Evolutionary conservation across 2,888 invertebrate genomes (phyloP).

Genomic region (Drosophila fungiperda): DNA sequence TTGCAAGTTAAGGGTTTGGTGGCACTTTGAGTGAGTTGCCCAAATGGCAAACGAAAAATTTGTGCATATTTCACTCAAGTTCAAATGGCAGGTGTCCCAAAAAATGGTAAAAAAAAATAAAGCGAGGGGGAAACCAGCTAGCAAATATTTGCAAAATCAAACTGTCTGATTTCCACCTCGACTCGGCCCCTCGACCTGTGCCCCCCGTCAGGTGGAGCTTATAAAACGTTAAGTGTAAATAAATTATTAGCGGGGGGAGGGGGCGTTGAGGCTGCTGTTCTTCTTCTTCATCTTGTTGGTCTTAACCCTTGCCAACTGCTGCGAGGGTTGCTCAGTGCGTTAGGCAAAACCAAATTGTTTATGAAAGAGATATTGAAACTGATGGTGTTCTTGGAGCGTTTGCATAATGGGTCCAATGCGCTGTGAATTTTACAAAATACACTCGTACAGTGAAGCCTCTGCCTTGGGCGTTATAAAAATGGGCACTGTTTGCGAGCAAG

Average conservation of each 20-base stretch:
- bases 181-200: neutral
- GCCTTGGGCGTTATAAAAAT: constrained; percentile 51
- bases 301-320: constrained; percentile 39
- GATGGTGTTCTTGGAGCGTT: neutral
- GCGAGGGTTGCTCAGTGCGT: constrained; percentile 25
- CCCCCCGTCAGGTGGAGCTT: constrained; percentile 33
- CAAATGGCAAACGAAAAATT: constrained; percentile 75
- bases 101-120: constrained; percentile 28
- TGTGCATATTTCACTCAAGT: constrained; percentile 76
- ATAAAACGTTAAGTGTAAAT: constrained; percentile 77
- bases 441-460: constrained; percentile 41
- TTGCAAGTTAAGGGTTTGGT: neutral
- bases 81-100: constrained; percentile 55
- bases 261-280: constrained; percentile 33
- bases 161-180: constrained; percentile 44
- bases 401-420: neutral
- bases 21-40: neutral
- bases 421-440: constrained; percentile 6
- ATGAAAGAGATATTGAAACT: neutral
- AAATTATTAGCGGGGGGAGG: constrained; percentile 69
- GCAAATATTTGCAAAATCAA: constrained; percentile 78
- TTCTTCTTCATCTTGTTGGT: constrained; percentile 42
- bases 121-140: constrained; percentile 32
- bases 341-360: neutral
- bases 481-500: constrained; percentile 75